Conservation (phyloP, 2,888 invertebrate genomes). For the Diplolepis rosae region DNA sequence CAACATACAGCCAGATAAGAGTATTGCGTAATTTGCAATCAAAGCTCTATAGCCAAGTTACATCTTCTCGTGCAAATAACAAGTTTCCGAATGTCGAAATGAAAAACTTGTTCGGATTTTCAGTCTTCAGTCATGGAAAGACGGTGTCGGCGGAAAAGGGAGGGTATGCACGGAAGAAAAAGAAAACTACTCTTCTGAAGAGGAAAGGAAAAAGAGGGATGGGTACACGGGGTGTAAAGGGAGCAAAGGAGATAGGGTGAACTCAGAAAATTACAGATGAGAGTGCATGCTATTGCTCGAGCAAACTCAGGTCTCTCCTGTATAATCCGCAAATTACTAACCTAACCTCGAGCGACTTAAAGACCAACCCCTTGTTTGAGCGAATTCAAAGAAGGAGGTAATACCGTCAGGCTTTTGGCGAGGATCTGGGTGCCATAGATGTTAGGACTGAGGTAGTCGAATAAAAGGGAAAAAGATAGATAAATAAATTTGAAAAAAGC, state of each 20-base stretch:
- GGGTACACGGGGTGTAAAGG: constrained; percentile 35
- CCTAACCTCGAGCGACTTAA: constrained; percentile 61
- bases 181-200: constrained; percentile 32
- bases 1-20: constrained; percentile 42
- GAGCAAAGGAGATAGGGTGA: constrained; percentile 41
- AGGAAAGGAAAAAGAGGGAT: constrained; percentile 21
- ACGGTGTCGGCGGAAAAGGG: constrained; percentile 22
- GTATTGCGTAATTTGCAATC: constrained; percentile 53
- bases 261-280: constrained; percentile 63
- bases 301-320: constrained; percentile 46
- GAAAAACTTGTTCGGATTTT: constrained; percentile 53
- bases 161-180: not conserved
- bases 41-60: constrained; percentile 42
- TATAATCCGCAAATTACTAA: constrained; percentile 69
- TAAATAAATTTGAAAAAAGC: constrained; percentile 25
- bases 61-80: constrained; percentile 53
- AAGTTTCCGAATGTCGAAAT: constrained; percentile 55
- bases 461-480: constrained; percentile 27
- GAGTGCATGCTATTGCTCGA: constrained; percentile 52
- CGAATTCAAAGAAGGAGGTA: constrained; percentile 61
- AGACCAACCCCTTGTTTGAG: constrained; percentile 64
- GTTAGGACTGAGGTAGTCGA: constrained; percentile 19
- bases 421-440: constrained; percentile 47
- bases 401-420: constrained; percentile 57
- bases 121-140: constrained; percentile 35